Base-by-base conservation (phyloP, 1,140 invertebrate species). In the Brachionus koreanus region DNA sequence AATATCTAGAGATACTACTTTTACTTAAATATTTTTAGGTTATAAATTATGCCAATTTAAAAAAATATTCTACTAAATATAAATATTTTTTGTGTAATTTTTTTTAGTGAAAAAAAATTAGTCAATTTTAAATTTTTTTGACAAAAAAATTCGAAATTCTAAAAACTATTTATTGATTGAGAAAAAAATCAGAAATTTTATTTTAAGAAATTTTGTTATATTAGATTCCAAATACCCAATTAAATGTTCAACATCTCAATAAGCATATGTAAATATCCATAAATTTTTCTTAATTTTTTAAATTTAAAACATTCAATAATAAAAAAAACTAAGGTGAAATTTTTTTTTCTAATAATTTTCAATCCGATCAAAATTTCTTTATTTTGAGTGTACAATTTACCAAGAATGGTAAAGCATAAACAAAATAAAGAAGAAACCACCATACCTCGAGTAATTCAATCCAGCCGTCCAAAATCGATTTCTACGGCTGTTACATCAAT, bases 331-430 rank as follows among this genome's bases (percentile, higher is more conserved):
- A 19, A 57, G 49, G 49, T 57, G 49, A 57, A 57, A 57, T 19
- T 57, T 19, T 19, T 57, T 57, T 57, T 29, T 57, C 49, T 19
- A 57, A 57, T 23, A 7, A 33, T n/a, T 29, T 33, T 37, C 13
- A 65, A 10, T 65, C 33, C 63, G 63, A 33, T 65, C 29, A 65
- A 23, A 33, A 13, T 13, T 65, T 65, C 33, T 65, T 65, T 37
- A 37, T 65, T 33, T 65, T 37, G 63, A 33, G 29, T 13, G 23
- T 65, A 33, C 9, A 37, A 16, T 69, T 69, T 69, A 69, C 65
- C 65, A 39, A 69, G 35, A 39, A 69, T 69, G 65, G 65, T 69
- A 69, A 69, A 69, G 19, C 65, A 69, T 39, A 69, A 69, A 16
- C 29, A 69, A 69, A 19, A 19, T 19, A 39, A 69, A 16, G 65